phyloP scores from a whole-genome alignment of 1,140 invertebrate species.

The Eubasilissa regina region DNA sequence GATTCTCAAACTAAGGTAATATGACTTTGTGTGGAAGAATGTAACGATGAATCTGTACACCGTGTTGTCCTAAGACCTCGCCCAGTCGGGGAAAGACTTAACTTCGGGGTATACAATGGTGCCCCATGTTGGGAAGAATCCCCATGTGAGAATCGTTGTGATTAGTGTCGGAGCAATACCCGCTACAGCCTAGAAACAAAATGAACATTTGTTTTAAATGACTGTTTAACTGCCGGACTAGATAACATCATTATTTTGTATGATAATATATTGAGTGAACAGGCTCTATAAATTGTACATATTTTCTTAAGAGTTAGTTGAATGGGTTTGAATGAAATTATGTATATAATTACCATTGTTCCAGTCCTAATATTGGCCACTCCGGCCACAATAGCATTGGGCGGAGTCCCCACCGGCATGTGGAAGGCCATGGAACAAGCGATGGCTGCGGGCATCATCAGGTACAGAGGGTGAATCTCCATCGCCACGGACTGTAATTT shows the following conservation, averaged over 20 bases:
- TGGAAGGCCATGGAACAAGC: conserved; percentile 85
- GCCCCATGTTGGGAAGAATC: conserved; percentile 80
- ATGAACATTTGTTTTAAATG: not conserved
- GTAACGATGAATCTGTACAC: no score
- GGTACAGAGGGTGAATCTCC: conserved; percentile 85
- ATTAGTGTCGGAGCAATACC: conserved; percentile 86
- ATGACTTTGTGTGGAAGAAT: no score
- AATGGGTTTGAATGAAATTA: not conserved
- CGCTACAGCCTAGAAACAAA: conserved; percentile 73
- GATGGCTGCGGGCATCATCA: conserved; percentile 88
- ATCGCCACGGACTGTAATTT: conserved; percentile 74
- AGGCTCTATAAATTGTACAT: no score
- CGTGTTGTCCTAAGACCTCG: conserved; percentile 44
- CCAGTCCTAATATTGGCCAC: conserved; percentile 83
- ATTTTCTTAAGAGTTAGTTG: no score
- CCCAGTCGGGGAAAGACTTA: conserved; percentile 66
- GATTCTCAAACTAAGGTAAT: no score
- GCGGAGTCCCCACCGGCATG: conserved; percentile 87
- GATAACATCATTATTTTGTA: no score
- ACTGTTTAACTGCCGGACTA: no score
- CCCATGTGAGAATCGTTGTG: conserved; percentile 78
- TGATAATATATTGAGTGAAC: no score
- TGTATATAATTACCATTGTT: conserved; percentile 76
- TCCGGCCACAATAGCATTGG: conserved; percentile 94
- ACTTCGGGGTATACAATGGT: conserved; percentile 69